phyloP scores from a whole-genome alignment of 2,888 invertebrate species.

The Tridacna gigas region DNA sequence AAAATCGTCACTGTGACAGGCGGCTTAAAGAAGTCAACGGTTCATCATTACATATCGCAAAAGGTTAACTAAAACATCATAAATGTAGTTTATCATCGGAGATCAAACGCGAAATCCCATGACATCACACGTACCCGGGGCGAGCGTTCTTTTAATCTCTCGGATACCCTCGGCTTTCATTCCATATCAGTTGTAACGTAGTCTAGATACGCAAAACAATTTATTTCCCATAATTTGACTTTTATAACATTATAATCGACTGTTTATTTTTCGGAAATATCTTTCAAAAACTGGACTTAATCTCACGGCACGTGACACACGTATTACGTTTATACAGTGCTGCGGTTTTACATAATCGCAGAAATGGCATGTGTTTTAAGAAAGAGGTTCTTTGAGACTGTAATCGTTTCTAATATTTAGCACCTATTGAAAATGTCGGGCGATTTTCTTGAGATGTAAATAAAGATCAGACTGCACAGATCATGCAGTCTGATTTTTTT shows the following conservation, averaged over 20 bases:
- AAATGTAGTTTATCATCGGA: not conserved
- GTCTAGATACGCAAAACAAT: conserved; percentile 42
- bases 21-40: too few relatives aligned
- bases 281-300: conserved; percentile 13
- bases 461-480: too few relatives aligned
- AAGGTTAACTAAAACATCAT: too few relatives aligned
- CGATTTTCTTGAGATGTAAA: too few relatives aligned
- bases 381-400: too few relatives aligned
- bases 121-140: not conserved
- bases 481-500: too few relatives aligned
- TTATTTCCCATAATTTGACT: conserved; percentile 54
- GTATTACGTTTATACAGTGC: not conserved
- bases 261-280: conserved; percentile 21
- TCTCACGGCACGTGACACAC: conserved; percentile 13
- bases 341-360: not conserved
- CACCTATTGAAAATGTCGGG: too few relatives aligned
- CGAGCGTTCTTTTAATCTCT: conserved; percentile 18
- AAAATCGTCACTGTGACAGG: too few relatives aligned
- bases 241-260: conserved; percentile 34
- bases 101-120: conserved; percentile 16
- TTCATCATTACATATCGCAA: too few relatives aligned
- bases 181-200: conserved; percentile 20
- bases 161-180: conserved; percentile 17
- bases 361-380: too few relatives aligned
- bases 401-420: too few relatives aligned